Evolutionary conservation across 64 coral and sea anemone genomes (phyloP).

Genomic region (Exaiptasia diaphana): DNA sequence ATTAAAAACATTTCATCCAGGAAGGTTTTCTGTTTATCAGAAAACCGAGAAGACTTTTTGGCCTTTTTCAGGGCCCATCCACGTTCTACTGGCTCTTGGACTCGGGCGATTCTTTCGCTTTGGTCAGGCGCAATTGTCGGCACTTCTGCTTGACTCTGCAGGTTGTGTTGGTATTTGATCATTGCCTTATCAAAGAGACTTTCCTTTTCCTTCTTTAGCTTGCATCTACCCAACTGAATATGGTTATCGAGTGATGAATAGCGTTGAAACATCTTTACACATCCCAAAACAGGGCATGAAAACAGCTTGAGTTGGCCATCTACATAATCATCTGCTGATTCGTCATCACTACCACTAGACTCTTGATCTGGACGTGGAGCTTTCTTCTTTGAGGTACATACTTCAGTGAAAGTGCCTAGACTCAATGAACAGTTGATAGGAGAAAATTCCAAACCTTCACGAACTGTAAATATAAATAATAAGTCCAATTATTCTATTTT

Average conservation of each 20-base stretch:
- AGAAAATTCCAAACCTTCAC: not conserved
- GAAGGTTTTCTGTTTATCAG: conserved; percentile 18
- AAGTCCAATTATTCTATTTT: not conserved
- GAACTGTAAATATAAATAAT: not conserved
- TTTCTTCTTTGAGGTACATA: not conserved
- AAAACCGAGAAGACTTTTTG: conserved; percentile 19
- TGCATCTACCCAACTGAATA: conserved; percentile 11
- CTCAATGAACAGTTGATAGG: not conserved
- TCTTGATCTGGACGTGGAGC: not conserved
- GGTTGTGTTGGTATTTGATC: not conserved
- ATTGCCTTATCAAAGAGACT: not conserved
- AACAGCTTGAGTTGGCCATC: not conserved
- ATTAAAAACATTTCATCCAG: conserved; percentile 22
- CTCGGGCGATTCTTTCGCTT: not conserved
- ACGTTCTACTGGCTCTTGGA: not conserved
- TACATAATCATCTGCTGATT: not conserved
- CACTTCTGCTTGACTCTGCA: not conserved
- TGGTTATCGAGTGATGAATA: conserved; percentile 8
- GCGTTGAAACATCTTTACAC: not conserved
- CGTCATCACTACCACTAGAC: not conserved
- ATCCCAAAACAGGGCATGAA: conserved; percentile 8
- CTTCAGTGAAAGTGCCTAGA: not conserved
- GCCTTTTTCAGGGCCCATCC: conserved; percentile 42
- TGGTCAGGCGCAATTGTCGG: not conserved
- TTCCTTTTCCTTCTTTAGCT: not conserved